Conservation (phyloP, 2,113 vertebrate species). For the Speoplatyrhinus poulsoni region DNA sequence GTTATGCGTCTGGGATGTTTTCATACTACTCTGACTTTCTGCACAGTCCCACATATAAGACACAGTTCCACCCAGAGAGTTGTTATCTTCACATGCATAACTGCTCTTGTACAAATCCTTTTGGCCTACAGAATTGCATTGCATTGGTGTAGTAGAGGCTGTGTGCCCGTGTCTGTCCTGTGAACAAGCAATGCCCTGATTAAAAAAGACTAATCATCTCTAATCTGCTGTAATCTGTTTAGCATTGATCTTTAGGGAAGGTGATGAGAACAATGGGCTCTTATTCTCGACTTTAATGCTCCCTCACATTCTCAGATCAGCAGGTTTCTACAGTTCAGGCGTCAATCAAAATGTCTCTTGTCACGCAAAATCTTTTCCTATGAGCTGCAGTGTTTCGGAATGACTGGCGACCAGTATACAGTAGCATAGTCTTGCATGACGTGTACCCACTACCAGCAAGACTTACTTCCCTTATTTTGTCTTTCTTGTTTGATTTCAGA, state of each 20-base stretch:
- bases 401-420: background rate
- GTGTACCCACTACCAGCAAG: constrained; percentile 6
- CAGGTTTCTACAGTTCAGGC: constrained; percentile 14
- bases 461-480: constrained; percentile 5
- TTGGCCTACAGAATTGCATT: too few relatives aligned
- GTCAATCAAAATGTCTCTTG: constrained; percentile 11
- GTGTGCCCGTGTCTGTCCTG: constrained; percentile 31
- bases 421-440: background rate
- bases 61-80: too few relatives aligned
- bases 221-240: constrained; percentile 58
- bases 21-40: too few relatives aligned
- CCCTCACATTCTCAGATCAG: constrained; percentile 1
- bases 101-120: too few relatives aligned
- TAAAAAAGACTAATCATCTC: constrained; percentile 48
- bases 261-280: constrained; percentile 57
- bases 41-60: too few relatives aligned
- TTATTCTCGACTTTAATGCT: constrained; percentile 28
- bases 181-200: constrained; percentile 5
- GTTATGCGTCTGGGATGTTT: too few relatives aligned
- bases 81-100: too few relatives aligned
- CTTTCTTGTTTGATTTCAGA: constrained; percentile 10
- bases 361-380: constrained; percentile 2
- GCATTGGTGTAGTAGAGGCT: background rate
- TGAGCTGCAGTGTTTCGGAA: background rate
- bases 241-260: constrained; percentile 50